Conservation (phyloP, 2,888 invertebrate species). For the Nasonovia ribisnigri region DNA sequence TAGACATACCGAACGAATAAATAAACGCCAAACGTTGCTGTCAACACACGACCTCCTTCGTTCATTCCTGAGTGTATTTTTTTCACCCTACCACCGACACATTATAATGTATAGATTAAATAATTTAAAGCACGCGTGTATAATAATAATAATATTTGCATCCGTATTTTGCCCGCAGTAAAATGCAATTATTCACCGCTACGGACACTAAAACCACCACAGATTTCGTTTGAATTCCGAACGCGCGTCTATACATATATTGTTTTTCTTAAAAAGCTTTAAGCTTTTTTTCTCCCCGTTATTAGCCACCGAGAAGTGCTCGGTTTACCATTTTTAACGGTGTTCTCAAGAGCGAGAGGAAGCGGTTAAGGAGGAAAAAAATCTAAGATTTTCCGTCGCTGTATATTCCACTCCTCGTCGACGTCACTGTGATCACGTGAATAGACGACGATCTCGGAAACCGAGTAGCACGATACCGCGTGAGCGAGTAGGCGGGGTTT, state of each 20-base stretch:
- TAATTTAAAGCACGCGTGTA: not conserved
- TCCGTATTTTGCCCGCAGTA: not conserved
- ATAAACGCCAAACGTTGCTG: not conserved
- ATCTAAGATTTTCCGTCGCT: not conserved
- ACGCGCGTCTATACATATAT: not conserved
- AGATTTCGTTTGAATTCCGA: conserved; percentile 14
- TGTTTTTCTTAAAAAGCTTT: not conserved
- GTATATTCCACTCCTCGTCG: not conserved
- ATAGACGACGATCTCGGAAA: not conserved
- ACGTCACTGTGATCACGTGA: not conserved
- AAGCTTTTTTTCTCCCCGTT: not conserved
- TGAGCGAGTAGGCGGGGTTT: not conserved
- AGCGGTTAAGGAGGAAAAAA: not conserved
- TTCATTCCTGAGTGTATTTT: not conserved
- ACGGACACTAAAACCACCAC: not conserved
- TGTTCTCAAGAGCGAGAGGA: not conserved
- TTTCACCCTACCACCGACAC: not conserved
- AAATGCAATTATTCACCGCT: not conserved
- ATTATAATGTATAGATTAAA: not conserved
- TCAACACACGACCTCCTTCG: not conserved
- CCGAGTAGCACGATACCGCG: not conserved
- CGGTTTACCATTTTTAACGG: not conserved
- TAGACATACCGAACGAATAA: not conserved
- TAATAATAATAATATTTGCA: not conserved
- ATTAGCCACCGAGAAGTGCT: not conserved